phyloP scores from a whole-genome alignment of 1,140 invertebrate genomes.

The Drosophila trapezifrons region DNA sequence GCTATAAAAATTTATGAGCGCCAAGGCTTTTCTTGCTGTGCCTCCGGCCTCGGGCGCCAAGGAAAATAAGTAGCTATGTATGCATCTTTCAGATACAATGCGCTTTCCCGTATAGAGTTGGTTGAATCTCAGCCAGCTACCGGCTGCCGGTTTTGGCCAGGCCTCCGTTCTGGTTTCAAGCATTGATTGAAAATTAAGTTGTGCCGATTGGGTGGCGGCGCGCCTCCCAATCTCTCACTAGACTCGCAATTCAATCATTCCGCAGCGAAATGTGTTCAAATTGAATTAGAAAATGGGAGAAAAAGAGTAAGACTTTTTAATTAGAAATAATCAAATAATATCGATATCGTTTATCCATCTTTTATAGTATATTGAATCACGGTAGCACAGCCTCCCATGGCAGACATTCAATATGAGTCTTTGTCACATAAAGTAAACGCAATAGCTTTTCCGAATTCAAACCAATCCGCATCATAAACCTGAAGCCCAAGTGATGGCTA shows the following conservation, averaged over 20 bases:
- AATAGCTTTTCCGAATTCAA: slow-evolving; percentile 20
- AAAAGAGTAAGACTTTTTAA: neutral
- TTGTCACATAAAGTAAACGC: slow-evolving; percentile 52
- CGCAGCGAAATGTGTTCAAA: slow-evolving; percentile 38
- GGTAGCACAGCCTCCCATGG: neutral
- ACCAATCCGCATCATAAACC: slow-evolving; percentile 16
- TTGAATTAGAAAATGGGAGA: slow-evolving; percentile 50
- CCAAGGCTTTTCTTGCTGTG: slow-evolving; percentile 51
- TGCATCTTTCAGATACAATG: slow-evolving; percentile 43
- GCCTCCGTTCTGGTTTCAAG: slow-evolving; percentile 34
- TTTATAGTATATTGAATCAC: too few relatives aligned
- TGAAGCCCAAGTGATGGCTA: slow-evolving; percentile 61
- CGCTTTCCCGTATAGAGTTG: slow-evolving; percentile 45
- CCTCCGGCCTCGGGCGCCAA: slow-evolving; percentile 12
- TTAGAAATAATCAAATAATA: neutral
- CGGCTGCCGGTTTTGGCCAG: slow-evolving; percentile 34
- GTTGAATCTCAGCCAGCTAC: slow-evolving; percentile 17
- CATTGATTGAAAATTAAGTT: slow-evolving; percentile 74
- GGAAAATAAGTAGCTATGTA: slow-evolving; percentile 11
- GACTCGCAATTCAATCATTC: slow-evolving; percentile 18
- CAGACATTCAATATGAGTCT: slow-evolving; percentile 20
- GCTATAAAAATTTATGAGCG: slow-evolving; percentile 78
- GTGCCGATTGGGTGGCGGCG: slow-evolving; percentile 40
- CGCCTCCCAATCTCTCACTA: neutral
- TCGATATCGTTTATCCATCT: neutral